phyloP scores from a whole-genome alignment of 2,113 vertebrate genomes.

The Conger conger region DNA sequence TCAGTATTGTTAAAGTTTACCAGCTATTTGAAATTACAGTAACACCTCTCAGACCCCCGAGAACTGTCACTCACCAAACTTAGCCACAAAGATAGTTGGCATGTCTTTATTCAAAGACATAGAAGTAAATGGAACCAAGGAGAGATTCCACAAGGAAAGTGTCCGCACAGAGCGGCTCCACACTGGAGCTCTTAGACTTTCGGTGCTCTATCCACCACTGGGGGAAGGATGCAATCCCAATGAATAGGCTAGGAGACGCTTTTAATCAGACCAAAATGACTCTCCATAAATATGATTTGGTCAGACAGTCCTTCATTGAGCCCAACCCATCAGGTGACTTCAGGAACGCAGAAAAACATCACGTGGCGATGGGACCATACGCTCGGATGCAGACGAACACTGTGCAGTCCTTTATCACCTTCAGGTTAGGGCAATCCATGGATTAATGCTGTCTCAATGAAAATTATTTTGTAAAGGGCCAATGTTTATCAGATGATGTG shows the following conservation, averaged over 20 bases:
- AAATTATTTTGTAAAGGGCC: slow-evolving; percentile 34
- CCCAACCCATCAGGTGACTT: slow-evolving; percentile 68
- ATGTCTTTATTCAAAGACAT: not conserved
- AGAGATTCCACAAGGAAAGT: no score
- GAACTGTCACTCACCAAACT: not conserved
- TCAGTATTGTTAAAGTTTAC: not conserved
- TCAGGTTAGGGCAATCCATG: slow-evolving; percentile 35
- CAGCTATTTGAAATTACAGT: not conserved
- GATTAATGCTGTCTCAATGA: slow-evolving; percentile 39
- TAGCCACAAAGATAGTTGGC: not conserved
- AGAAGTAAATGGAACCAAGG: not conserved
- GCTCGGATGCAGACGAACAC: slow-evolving; percentile 59
- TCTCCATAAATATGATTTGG: slow-evolving; percentile 60
- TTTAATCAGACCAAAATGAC: slow-evolving; percentile 61
- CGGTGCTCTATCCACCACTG: not conserved
- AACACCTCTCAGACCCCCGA: no score
- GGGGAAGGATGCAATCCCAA: slow-evolving; percentile 18
- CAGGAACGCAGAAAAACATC: slow-evolving; percentile 78
- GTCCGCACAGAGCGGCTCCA: not conserved
- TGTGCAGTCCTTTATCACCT: slow-evolving; percentile 42
- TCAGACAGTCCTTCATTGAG: slow-evolving; percentile 71
- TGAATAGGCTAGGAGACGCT: slow-evolving; percentile 56
- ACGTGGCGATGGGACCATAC: slow-evolving; percentile 56
- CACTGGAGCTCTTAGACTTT: not conserved
- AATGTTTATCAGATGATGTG: slow-evolving; percentile 40